phyloP scores from a whole-genome alignment of 2,113 vertebrate genomes.

The Melospiza georgiana region DNA sequence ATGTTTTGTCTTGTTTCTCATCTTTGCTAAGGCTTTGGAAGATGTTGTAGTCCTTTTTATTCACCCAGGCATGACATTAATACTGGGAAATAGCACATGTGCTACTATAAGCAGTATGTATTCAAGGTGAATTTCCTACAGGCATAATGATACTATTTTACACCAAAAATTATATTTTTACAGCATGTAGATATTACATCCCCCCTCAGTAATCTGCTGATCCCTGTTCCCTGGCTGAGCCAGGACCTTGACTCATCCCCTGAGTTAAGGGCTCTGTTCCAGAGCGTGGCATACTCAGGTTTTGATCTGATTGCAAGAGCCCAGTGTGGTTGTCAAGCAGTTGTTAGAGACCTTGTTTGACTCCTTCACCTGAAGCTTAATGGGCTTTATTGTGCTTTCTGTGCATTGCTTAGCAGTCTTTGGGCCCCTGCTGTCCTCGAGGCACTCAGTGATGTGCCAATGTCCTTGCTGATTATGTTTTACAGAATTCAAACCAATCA shows the following conservation, averaged over 20 bases:
- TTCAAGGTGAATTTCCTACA: background rate
- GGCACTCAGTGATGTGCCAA: background rate
- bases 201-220: background rate
- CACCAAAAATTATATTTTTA: background rate
- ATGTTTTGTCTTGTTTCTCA: background rate
- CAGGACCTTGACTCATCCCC: background rate
- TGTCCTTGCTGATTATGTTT: constrained; percentile 29
- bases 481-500: constrained; percentile 34
- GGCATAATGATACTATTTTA: background rate
- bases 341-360: constrained; percentile 40
- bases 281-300: background rate
- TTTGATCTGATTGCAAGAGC: background rate
- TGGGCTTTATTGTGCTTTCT: constrained; percentile 14
- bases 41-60: background rate
- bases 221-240: background rate
- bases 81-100: background rate
- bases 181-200: background rate
- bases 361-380: constrained; percentile 34
- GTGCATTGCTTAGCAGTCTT: background rate
- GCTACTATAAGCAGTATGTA: background rate
- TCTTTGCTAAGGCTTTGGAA: background rate
- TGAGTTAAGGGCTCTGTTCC: background rate
- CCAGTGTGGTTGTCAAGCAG: background rate
- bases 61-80: background rate
- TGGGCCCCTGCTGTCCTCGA: constrained; percentile 9